Evolutionary conservation across 2,113 vertebrate genomes (phyloP).

Genomic region (Ictalurus punctatus): DNA sequence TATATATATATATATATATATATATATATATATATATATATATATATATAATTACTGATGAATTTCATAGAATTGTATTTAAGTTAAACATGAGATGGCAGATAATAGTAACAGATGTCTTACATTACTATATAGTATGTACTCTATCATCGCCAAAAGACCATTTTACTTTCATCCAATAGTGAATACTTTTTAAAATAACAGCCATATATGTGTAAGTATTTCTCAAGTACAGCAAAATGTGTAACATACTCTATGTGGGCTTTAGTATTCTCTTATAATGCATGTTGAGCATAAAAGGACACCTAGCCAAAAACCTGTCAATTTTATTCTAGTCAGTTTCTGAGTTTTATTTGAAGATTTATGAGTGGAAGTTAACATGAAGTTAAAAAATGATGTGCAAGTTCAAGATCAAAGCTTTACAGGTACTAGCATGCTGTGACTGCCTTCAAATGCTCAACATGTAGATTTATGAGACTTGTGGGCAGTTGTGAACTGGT

Average conservation of each 20-base stretch:
- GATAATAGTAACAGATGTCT: background rate
- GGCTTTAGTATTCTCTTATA: background rate
- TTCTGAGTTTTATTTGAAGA: background rate
- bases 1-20: background rate
- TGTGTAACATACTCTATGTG: background rate
- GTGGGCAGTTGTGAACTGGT: background rate
- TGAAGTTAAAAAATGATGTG: background rate
- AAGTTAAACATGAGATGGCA: background rate
- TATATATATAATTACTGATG: background rate
- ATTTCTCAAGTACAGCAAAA: background rate
- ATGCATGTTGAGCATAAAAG: background rate
- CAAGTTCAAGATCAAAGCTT: background rate
- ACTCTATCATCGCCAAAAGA: background rate
- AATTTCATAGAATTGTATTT: background rate
- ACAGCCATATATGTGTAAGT: background rate
- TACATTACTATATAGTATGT: background rate
- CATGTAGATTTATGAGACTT: background rate
- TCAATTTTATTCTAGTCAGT: background rate
- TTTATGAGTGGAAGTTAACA: background rate
- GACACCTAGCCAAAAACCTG: background rate
- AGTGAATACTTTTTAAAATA: background rate
- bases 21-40: no score
- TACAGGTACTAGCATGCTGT: background rate
- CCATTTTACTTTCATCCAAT: background rate
- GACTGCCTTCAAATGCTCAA: background rate